Base-by-base conservation (phyloP, 1,140 invertebrate species). In the Leptinotarsa undecemlineata region DNA sequence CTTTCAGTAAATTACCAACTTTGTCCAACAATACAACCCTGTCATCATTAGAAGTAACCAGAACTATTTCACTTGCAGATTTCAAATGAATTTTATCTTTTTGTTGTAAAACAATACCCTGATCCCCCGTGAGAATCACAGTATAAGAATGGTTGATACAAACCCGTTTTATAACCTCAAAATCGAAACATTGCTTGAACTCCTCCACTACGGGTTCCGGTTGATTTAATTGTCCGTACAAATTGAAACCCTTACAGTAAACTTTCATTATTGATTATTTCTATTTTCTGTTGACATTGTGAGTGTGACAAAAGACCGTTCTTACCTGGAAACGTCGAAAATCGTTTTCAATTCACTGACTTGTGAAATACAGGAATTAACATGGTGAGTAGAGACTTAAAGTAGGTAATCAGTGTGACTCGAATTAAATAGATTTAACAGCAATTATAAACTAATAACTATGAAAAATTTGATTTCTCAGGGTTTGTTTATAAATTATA, bases 181-280 rank as follows among this genome's bases (percentile, higher is more conserved):
- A 57, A n/a, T 61, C 57, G 63, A 74, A 64, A 48, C 51, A 21
- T 23, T 20, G 33, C 26, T 64, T 72, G 70, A 77, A 80, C 77
- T 68, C 71, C 67, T 68, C 74, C 19, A 81, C 68, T n/a, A 81
- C 23, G 62, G 67, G 60, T 76, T 77, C 33, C 20, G 20, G 48
- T 15, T 33, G 69, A 60, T 75, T 67, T 66, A 82, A 77, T 64
- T 82, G 78, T 48, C 74, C 71, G 62, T 82, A 82, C 26, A 81
- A 73, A 78, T 82, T 83, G 68, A 79, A 81, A 68, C 81, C 81
- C 33, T 71, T 78, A 70, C 75, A 81, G 67, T 73, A 80, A 68
- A 82, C 76, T 73, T 76, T 79, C 81, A 82, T 47, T 82, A 82
- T 82, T 71, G 81, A 82, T 82, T 79, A 75, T 72, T 72, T 64